Evolutionary conservation across 1,140 invertebrate species (phyloP).

Genomic region (Kradibia gibbosae): DNA sequence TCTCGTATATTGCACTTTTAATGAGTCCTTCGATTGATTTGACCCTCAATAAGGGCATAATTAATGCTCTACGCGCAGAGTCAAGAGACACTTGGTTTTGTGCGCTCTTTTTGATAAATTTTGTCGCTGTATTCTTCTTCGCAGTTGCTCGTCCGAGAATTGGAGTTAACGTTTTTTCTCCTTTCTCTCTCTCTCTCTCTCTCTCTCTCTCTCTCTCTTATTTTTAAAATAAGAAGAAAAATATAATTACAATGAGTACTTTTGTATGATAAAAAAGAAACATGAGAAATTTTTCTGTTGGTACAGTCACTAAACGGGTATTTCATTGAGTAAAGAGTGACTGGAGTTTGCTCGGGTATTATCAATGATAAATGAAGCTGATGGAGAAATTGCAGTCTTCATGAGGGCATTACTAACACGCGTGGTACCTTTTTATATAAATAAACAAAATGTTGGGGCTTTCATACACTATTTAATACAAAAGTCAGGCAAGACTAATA

Average conservation of each 20-base stretch:
- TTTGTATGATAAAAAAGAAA: not conserved
- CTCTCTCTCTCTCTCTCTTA: not conserved
- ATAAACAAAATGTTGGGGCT: not conserved
- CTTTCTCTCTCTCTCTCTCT: not conserved
- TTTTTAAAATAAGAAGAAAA: not conserved
- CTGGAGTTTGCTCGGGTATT: not conserved
- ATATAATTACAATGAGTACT: too few relatives aligned
- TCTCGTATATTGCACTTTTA: conserved; percentile 10
- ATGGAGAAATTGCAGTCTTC: not conserved
- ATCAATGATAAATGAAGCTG: not conserved
- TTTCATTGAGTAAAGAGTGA: not conserved
- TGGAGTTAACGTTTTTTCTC: too few relatives aligned
- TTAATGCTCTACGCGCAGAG: not conserved
- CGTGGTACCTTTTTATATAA: not conserved
- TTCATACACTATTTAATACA: conserved; percentile 5
- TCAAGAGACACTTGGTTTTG: not conserved
- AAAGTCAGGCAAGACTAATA: not conserved
- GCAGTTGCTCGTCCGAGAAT: not conserved
- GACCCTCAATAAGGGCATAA: not conserved
- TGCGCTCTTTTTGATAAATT: not conserved
- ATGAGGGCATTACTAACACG: not conserved
- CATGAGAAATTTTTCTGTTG: not conserved
- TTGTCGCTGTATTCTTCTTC: conserved; percentile 17
- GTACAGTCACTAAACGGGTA: not conserved
- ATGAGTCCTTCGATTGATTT: conserved; percentile 29